phyloP scores from a whole-genome alignment of 1,140 invertebrate genomes.

The Lethrus apterus region DNA sequence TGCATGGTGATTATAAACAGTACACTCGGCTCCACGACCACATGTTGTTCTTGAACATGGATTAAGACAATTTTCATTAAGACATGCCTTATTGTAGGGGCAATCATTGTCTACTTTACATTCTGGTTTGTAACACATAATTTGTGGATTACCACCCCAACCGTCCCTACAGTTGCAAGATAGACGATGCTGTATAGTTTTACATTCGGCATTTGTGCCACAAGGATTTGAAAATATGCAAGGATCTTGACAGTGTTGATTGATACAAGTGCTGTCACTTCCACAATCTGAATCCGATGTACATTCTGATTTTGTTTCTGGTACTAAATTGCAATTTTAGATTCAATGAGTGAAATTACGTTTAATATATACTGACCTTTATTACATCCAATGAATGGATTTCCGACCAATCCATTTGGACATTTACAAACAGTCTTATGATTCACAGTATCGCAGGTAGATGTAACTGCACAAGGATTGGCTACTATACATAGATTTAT shows the following conservation, averaged over 20 bases:
- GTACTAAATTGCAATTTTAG: constrained; percentile 8
- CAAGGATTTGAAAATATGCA: constrained; percentile 70
- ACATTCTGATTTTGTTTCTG: constrained; percentile 57
- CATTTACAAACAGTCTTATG: constrained; percentile 75
- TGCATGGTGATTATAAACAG: constrained; percentile 62
- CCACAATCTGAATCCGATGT: constrained; percentile 64
- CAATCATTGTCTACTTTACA: constrained; percentile 76
- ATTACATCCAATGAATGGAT: constrained; percentile 71
- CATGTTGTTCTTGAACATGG: constrained; percentile 66
- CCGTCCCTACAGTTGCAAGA: constrained; percentile 74
- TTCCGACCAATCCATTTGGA: constrained; percentile 63
- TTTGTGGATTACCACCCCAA: constrained; percentile 79
- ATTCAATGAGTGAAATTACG: constrained; percentile 20
- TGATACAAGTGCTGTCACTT: constrained; percentile 68
- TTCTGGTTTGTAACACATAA: constrained; percentile 79
- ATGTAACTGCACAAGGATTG: constrained; percentile 70
- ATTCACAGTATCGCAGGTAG: constrained; percentile 66
- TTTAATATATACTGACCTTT: constrained; percentile 44
- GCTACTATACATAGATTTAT: constrained; percentile 66
- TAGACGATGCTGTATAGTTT: constrained; percentile 63
- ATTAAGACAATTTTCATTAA: constrained; percentile 69
- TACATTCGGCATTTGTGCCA: constrained; percentile 69
- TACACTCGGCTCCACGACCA: constrained; percentile 72
- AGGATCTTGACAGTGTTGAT: constrained; percentile 68
- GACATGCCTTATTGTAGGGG: constrained; percentile 76